Base-by-base conservation (phyloP, 2,888 invertebrate genomes). In the Steromphala cineraria region DNA sequence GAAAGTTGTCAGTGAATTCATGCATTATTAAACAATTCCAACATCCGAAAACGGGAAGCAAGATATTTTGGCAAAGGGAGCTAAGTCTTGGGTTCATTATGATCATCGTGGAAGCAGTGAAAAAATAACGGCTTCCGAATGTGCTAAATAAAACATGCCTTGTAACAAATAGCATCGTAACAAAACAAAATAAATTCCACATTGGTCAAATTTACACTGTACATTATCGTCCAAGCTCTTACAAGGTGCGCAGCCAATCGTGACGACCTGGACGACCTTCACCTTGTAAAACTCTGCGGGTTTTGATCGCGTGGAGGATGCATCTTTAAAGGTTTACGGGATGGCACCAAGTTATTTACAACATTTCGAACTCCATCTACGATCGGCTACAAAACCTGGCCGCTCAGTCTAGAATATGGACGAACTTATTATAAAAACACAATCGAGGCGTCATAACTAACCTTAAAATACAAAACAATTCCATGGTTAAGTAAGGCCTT, bases 121-220 rank as follows among this genome's bases (percentile, higher is more conserved):
- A 62, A n/a, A 62, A 62, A 24, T 31, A 28, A 21, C 24, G 13
- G 28, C 62, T 62, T 62, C 62, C 24, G 28, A 15, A 24, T 24
- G 28, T 62, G 62, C 62, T 62, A 62, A 24, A 62, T 62, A 62
- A 62, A 24, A 62, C 62, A 28, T 62, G 62, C 62, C 62, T 28
- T 24, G 62, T 28, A 62, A 62, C 24, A 62, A 62, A 62, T 62
- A 28, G 62, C 62, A 62, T 62, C 24, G 28, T 62, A 62, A 62
- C 62, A 62, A 62, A 62, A 62, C 62, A 62, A 62, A 62, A 62
- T 46, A 46, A 28, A 24, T 62, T 28, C 24, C 24, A 28, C 28
- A 62, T 62, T 62, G 62, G 62, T 62, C 62, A 62, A 62, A 62
- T 62, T 62, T 62, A 62, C 62, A 62, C 62, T 62, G 62, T 62